phyloP scores from a whole-genome alignment of 2,797 vertebrate species.

The Macropodus opercularis region DNA sequence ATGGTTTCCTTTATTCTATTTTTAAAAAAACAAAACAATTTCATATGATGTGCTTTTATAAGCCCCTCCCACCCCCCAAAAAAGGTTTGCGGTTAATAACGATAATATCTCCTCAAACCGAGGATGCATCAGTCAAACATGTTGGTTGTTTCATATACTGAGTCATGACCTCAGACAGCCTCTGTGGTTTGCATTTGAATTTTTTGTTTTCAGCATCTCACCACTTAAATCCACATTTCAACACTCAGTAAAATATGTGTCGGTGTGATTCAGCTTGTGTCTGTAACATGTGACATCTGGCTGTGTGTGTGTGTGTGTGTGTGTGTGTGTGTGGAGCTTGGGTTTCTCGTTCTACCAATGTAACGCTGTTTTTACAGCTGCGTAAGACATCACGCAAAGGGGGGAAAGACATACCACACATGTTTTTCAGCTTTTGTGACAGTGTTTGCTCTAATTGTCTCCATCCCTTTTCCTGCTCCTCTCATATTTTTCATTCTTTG shows the following conservation, averaged over 20 bases:
- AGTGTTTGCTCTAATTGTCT: conserved; percentile 60
- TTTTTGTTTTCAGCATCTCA: conserved; percentile 46
- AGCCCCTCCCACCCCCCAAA: too few relatives aligned
- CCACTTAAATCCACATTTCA: conserved; percentile 51
- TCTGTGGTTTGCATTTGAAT: conserved; percentile 43
- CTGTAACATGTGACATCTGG: conserved; percentile 68
- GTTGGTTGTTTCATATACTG: conserved; percentile 9
- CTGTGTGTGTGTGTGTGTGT: conserved; percentile 36
- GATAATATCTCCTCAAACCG: too few relatives aligned
- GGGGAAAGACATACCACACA: conserved; percentile 59
- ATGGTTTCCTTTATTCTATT: too few relatives aligned
- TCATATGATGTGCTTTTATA: too few relatives aligned
- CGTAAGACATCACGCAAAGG: conserved; percentile 50
- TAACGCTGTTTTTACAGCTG: conserved; percentile 75
- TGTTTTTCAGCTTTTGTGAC: conserved; percentile 67
- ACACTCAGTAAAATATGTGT: conserved; percentile 53
- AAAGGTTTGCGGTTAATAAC: too few relatives aligned
- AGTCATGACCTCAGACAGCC: conserved; percentile 32
- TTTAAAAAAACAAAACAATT: too few relatives aligned
- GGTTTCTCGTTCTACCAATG: conserved; percentile 45
- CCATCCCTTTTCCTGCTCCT: conserved; percentile 53
- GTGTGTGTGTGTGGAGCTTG: conserved; percentile 33
- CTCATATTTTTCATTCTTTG: conserved; percentile 55
- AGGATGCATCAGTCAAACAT: background rate
- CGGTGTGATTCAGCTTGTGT: conserved; percentile 52